These are phyloP conservation scores for Chiroxiphia lanceolata DNA, from an alignment of 2,797 vertebrate genomes.

Conservation along the genomic window DNA sequence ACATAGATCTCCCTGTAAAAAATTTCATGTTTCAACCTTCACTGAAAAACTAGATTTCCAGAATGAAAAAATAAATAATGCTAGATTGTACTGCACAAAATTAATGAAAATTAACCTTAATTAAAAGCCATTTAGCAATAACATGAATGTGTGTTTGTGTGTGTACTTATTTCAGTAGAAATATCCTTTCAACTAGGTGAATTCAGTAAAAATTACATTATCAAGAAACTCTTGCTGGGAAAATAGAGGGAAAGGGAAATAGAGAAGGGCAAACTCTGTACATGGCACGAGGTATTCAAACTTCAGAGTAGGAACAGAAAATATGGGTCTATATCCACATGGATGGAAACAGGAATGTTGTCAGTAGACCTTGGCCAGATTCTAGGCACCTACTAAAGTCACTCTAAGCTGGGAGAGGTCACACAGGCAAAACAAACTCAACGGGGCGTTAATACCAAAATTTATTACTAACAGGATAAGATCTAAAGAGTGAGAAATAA, in stretches of 20 bases:
- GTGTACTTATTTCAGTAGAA: not conserved
- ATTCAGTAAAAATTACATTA: not conserved
- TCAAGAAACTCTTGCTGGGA: not conserved
- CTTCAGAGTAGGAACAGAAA: not conserved
- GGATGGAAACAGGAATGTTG: not conserved
- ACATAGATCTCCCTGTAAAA: not conserved
- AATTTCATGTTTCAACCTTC: not conserved
- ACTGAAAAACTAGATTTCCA: not conserved
- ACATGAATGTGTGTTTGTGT: not conserved
- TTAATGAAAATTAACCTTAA: not conserved
- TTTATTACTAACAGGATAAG: no score
- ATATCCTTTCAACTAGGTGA: not conserved
- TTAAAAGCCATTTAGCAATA: not conserved
- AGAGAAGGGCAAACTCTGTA: not conserved
- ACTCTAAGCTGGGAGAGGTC: no score
- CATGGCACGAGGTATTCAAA: not conserved
- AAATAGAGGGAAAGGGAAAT: not conserved
- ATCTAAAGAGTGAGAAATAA: no score
- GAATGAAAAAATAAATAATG: not conserved
- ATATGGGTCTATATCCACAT: not conserved
- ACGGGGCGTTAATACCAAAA: no score
- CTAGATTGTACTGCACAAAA: not conserved
- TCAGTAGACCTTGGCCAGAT: no score
- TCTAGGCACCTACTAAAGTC: no score
- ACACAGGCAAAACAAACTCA: no score